A percentile compares a stretch with the other conserved stretches of the same genome.
Evolutionary conservation across 2,797 vertebrate genomes (phyloP).

Genomic region (Acanthopagrus latus): DNA sequence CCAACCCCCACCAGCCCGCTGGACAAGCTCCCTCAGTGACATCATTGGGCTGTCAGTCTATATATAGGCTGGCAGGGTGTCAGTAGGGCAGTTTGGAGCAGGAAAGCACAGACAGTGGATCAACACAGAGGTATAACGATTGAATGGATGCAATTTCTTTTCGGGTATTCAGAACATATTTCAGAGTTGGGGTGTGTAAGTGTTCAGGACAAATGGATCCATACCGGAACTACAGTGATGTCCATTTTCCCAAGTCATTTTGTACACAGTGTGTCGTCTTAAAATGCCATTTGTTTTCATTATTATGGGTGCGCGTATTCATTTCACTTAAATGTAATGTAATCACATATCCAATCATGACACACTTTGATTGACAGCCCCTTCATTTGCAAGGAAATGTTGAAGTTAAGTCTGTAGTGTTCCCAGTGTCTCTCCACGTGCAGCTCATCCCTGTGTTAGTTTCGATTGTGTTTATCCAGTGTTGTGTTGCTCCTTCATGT

Average conservation of each 20-base stretch:
- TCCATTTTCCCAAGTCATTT: too few relatives aligned
- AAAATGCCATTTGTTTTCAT: neutral
- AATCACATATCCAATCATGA: neutral
- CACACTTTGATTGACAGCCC: too few relatives aligned
- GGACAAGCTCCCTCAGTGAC: slow-evolving; percentile 85
- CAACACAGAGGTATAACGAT: slow-evolving; percentile 25
- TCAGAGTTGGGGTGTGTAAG: neutral
- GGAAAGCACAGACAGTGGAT: slow-evolving; percentile 68
- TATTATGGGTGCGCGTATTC: neutral
- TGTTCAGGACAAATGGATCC: neutral
- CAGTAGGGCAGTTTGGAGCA: slow-evolving; percentile 79
- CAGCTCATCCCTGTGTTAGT: too few relatives aligned
- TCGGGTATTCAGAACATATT: too few relatives aligned
- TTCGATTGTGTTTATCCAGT: too few relatives aligned
- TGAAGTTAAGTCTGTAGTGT: too few relatives aligned
- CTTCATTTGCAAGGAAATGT: too few relatives aligned
- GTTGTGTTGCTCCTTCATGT: too few relatives aligned
- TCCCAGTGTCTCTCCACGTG: too few relatives aligned
- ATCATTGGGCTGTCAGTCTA: slow-evolving; percentile 91
- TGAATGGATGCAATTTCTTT: slow-evolving; percentile 13
- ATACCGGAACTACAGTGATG: neutral
- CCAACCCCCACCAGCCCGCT: slow-evolving; percentile 30
- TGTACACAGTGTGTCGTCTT: neutral
- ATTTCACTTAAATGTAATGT: neutral
- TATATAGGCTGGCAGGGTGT: slow-evolving; percentile 88